Percentiles rank a stretch among this genome's conserved stretches.
Evolutionary conservation across 2,797 vertebrate species (phyloP).

Genomic region (Rousettus madagascariensis): DNA sequence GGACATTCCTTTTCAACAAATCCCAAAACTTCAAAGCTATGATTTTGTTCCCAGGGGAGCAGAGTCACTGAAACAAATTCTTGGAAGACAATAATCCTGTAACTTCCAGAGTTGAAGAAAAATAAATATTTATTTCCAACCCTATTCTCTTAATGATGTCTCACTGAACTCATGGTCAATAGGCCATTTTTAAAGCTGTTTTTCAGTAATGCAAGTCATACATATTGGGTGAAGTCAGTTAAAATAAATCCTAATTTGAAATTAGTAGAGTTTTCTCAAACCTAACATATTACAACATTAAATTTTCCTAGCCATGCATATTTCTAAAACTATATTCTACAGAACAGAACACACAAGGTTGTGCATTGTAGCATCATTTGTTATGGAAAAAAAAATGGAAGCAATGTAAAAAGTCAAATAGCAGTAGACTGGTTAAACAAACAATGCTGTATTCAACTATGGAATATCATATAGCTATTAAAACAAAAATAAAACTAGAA

Average conservation of each 20-base stretch:
- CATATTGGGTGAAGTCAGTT: background rate
- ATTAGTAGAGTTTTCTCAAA: conserved; percentile 24
- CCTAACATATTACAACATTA: background rate
- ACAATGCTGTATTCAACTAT: background rate
- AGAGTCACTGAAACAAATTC: conserved; percentile 15
- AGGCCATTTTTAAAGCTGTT: conserved; percentile 6
- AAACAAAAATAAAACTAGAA: conserved; percentile 11
- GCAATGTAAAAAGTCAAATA: conserved; percentile 40
- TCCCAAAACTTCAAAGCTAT: background rate
- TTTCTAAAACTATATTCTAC: background rate
- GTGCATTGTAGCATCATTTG: background rate
- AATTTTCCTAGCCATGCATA: background rate
- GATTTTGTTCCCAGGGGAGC: background rate
- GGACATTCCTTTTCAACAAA: background rate
- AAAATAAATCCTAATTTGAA: conserved; percentile 26
- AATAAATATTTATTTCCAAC: conserved; percentile 12
- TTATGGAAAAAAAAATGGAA: background rate
- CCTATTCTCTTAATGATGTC: background rate
- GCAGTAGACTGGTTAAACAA: background rate
- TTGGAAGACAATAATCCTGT: background rate
- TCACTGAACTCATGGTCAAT: background rate
- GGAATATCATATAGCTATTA: background rate
- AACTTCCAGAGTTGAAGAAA: conserved; percentile 17
- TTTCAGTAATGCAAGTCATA: background rate
- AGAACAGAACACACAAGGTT: background rate